Conservation (phyloP, 2,113 vertebrate species). For the Redunca redunca region DNA sequence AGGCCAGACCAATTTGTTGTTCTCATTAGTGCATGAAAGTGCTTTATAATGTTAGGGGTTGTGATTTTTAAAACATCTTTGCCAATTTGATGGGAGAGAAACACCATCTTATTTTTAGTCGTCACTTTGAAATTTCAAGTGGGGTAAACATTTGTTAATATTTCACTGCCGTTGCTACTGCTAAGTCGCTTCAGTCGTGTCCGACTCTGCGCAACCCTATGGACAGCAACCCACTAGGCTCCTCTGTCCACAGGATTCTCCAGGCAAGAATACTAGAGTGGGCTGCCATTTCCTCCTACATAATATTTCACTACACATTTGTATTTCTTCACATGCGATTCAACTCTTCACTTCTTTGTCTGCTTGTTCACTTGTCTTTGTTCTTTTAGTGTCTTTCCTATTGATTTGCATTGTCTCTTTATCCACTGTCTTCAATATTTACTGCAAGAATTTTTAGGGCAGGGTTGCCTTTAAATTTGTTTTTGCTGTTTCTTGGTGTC, state of each 20-base stretch:
- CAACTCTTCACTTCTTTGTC: neutral
- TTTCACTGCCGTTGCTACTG: neutral
- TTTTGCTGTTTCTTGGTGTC: neutral
- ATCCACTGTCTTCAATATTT: neutral
- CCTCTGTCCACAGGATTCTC: neutral
- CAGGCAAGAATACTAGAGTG: neutral
- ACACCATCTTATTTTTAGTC: neutral
- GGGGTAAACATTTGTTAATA: neutral
- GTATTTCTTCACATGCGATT: neutral
- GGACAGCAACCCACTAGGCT: neutral
- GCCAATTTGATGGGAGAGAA: neutral
- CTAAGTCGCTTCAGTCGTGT: neutral
- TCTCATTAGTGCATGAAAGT: neutral
- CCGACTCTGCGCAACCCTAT: neutral
- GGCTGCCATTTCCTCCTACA: neutral
- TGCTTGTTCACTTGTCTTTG: neutral
- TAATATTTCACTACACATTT: neutral
- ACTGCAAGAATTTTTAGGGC: neutral
- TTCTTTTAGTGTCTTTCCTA: neutral
- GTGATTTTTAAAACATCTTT: neutral
- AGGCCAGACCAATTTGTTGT: neutral
- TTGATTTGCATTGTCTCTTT: neutral
- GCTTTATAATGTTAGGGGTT: neutral
- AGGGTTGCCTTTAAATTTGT: neutral
- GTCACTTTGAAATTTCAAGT: neutral